Conservation (phyloP, 1,140 invertebrate genomes). For the Drosophila orosa region DNA sequence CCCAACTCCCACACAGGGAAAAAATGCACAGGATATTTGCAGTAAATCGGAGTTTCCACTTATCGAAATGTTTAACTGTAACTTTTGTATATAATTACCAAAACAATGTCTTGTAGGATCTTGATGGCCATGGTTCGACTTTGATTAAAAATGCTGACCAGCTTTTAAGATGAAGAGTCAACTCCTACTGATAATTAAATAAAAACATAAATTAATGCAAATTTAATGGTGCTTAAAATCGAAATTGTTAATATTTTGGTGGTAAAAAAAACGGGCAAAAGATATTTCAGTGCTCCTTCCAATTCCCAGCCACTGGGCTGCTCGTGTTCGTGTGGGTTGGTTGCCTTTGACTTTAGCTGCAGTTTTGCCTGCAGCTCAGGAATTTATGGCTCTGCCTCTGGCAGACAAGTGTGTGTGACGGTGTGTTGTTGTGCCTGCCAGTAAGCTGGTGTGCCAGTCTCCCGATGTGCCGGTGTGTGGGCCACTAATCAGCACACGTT, state of each 20-base stretch:
- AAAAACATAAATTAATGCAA: no score
- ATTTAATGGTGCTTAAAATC: no score
- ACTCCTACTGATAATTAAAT: no score
- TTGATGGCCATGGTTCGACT: not conserved
- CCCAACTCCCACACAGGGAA: constrained; percentile 4
- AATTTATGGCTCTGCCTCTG: constrained; percentile 66
- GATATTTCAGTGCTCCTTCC: constrained; percentile 6
- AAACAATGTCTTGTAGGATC: not conserved
- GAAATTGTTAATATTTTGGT: not conserved
- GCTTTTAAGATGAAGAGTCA: no score
- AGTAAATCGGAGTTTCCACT: not conserved
- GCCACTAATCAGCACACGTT: constrained; percentile 80
- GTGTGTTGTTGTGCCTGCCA: constrained; percentile 1
- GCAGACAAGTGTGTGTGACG: constrained; percentile 22
- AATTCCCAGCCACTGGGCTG: constrained; percentile 4
- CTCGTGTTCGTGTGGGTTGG: constrained; percentile 46
- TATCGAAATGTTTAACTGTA: not conserved
- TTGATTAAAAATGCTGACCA: no score
- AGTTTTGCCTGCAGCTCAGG: constrained; percentile 71
- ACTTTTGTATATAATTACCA: not conserved
- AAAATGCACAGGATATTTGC: not conserved
- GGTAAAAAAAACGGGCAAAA: not conserved
- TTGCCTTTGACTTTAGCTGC: constrained; percentile 62
- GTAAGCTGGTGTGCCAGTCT: not conserved
- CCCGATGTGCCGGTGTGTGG: constrained; percentile 24